Percentiles rank a stretch among this genome's conserved stretches.
Evolutionary conservation across 2,797 vertebrate species (phyloP).

Genomic region (Periophthalmus magnuspinnatus): DNA sequence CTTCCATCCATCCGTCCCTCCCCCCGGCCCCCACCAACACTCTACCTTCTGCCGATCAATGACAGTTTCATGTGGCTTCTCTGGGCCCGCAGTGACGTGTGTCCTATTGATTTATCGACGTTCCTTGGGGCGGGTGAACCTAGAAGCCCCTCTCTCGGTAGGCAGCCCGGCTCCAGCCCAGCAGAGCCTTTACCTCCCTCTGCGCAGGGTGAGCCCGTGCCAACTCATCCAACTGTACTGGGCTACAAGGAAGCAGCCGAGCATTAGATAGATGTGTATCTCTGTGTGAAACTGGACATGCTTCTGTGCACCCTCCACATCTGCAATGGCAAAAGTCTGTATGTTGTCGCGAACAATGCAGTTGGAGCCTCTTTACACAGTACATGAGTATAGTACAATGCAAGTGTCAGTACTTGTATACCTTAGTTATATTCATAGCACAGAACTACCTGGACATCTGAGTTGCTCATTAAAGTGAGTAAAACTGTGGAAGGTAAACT

Average conservation of each 20-base stretch:
- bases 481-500: neutral
- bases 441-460: too few species aligned
- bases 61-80: slow-evolving; percentile 84
- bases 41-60: slow-evolving; percentile 80
- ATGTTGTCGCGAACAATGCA: neutral
- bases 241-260: slow-evolving; percentile 46
- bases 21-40: slow-evolving; percentile 36
- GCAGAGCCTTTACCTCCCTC: slow-evolving; percentile 56
- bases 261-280: slow-evolving; percentile 57
- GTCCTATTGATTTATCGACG: slow-evolving; percentile 86
- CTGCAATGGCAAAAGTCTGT: neutral
- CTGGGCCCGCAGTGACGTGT: slow-evolving; percentile 81
- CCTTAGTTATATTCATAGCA: neutral
- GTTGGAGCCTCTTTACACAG: neutral
- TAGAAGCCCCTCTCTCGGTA: slow-evolving; percentile 73
- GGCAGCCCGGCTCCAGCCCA: slow-evolving; percentile 75
- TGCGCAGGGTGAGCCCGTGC: slow-evolving; percentile 57
- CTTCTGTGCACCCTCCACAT: slow-evolving; percentile 40
- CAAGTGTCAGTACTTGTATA: neutral
- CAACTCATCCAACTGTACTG: slow-evolving; percentile 70
- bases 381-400: neutral
- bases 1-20: slow-evolving; percentile 27
- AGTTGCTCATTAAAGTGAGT: neutral
- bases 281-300: slow-evolving; percentile 56
- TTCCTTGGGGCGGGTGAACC: slow-evolving; percentile 75